These are phyloP conservation scores for Tachysurus fulvidraco DNA, from an alignment of 2,113 vertebrate species.

Conservation along the genomic window DNA sequence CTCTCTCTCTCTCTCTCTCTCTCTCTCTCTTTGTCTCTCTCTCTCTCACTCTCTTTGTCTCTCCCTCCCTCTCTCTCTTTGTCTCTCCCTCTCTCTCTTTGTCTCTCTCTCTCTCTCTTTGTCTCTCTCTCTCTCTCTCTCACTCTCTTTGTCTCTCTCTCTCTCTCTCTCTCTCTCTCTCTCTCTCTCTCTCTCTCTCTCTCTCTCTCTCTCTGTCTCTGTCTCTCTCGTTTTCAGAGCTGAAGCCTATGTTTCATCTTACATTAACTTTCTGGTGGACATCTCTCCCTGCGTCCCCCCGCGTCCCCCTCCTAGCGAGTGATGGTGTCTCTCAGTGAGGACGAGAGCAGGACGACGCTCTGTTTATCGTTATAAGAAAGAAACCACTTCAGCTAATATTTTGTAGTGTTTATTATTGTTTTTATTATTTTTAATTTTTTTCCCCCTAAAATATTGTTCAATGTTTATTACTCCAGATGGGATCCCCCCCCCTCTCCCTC, in stretches of 20 bases:
- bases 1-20: no score
- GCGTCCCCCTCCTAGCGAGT: not conserved
- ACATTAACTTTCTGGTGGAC: not conserved
- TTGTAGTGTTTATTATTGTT: slow-evolving; percentile 65
- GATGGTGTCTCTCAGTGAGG: slow-evolving; percentile 50
- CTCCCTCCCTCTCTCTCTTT: not conserved
- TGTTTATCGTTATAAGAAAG: slow-evolving; percentile 60
- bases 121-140: not conserved
- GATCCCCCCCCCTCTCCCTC: not conserved
- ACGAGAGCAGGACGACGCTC: slow-evolving; percentile 68
- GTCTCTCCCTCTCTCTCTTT: not conserved
- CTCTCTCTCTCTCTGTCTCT: slow-evolving; percentile 20
- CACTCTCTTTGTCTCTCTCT: no score
- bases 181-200: not conserved
- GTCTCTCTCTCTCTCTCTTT: no score
- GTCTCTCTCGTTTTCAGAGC: slow-evolving; percentile 59
- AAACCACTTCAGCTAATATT: slow-evolving; percentile 87
- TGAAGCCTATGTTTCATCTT: slow-evolving; percentile 11
- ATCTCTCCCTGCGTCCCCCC: not conserved
- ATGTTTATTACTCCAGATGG: slow-evolving; percentile 61
- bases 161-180: not conserved
- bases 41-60: no score
- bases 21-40: not conserved
- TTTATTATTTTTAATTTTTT: slow-evolving; percentile 69
- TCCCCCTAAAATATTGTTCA: slow-evolving; percentile 72